A percentile compares a stretch with the other conserved stretches of the same genome.
Evolutionary conservation across 2,113 vertebrate species (phyloP).

Genomic region (Apistogramma diplotaenia): DNA sequence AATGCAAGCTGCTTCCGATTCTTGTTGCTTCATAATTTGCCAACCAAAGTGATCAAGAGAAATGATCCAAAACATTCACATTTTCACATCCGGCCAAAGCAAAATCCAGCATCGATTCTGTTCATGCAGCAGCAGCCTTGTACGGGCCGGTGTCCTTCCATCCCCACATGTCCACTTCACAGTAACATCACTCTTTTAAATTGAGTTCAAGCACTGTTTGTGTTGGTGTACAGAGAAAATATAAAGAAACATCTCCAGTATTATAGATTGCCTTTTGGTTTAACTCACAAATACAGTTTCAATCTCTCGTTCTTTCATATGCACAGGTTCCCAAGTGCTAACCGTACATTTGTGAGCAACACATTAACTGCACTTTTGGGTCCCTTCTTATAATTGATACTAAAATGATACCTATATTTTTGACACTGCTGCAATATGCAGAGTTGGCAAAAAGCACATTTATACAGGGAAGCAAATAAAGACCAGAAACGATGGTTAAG

Average conservation of each 20-base stretch:
- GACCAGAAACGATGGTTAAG: background rate
- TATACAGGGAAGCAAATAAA: background rate
- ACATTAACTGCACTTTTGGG: background rate
- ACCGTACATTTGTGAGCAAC: background rate
- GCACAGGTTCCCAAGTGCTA: background rate
- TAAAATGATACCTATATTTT: background rate
- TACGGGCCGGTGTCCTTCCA: background rate
- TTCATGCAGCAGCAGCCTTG: background rate
- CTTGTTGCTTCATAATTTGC: constrained; percentile 50
- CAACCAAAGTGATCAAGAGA: constrained; percentile 43
- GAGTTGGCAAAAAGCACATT: background rate
- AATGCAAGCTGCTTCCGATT: constrained; percentile 27
- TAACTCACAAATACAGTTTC: background rate
- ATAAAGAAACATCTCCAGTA: background rate
- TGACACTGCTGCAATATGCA: background rate
- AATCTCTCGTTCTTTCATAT: background rate
- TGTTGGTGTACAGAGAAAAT: background rate
- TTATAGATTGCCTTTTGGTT: background rate
- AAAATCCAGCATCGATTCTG: constrained; percentile 44
- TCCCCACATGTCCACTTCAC: background rate
- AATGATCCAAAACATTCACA: constrained; percentile 42
- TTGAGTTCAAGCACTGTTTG: background rate
- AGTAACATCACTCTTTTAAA: constrained; percentile 22
- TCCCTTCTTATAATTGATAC: background rate
- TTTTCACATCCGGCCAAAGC: constrained; percentile 2